Base-by-base conservation (phyloP, 2,888 invertebrate species). In the Lordiphosa fenestrarum region DNA sequence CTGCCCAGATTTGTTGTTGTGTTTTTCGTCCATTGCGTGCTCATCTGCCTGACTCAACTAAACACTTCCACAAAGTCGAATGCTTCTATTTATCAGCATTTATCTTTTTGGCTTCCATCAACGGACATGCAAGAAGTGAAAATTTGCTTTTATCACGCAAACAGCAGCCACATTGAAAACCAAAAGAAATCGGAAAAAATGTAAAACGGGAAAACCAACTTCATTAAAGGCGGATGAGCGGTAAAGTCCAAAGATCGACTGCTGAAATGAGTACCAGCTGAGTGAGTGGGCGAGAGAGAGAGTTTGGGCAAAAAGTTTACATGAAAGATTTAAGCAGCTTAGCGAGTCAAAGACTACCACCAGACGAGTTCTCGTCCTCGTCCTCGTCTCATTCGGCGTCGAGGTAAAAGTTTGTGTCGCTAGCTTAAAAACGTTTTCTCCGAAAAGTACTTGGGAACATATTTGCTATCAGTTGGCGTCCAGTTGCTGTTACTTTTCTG, bases 391-490 rank as follows among this genome's bases (percentile, higher is more conserved):
- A 39, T 54, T 25, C 44, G 12, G 53, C 15, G 46, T 39, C 53
- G 76, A 69, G 75, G 76, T 76, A 76, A 83, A 76, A 83, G 62
- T 76, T 76, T 65, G 73, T 67, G 67, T 76, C 71, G 70, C 76
- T 83, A 62, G 76, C 76, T 83, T 83, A 76, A 76, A 83, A 83
- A 73, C 76, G 70, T 80, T 80, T 64, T 63, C 64, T 72, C 60
- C 50, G 40, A 47, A 76, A 81, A 78, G 82, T 84, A 82, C 84
- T 84, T 74, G 75, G 61, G 68, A 84, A 82, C 84, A 80, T 80
- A 84, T 80, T 80, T 80, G 78, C 84, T 84, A 78, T 82, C 78
- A 84, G 84, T 72, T 84, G 70, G 80, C 82, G 83, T 74, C 82
- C 83, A 81, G 84, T 78, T 77, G 82, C 69, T 56, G 30, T 41